Evolutionary conservation across 2,797 vertebrate genomes (phyloP).

Genomic region (Silurus lanzhouensis): DNA sequence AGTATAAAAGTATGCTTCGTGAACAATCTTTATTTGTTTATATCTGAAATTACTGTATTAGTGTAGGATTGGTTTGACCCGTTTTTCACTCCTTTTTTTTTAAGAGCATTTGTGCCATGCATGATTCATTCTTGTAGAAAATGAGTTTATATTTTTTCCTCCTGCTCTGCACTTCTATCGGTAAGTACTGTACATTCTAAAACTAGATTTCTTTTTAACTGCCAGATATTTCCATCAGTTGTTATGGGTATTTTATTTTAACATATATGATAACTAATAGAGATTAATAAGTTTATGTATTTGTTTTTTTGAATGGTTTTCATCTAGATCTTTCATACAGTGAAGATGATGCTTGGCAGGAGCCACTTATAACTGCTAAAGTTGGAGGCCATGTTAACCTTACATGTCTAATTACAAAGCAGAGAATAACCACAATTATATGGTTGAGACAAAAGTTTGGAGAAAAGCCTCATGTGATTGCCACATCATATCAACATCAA

Average conservation of each 20-base stretch:
- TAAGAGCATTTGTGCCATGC: not conserved
- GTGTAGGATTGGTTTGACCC: not conserved
- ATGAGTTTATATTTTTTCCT: conserved; percentile 16
- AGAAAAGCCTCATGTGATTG: conserved; percentile 37
- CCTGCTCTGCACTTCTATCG: not conserved
- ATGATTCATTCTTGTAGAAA: not conserved
- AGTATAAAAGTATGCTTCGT: not conserved
- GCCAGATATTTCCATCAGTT: not conserved
- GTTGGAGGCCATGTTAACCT: conserved; percentile 23
- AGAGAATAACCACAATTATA: conserved; percentile 15
- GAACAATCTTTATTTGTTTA: not conserved
- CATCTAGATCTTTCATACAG: not conserved
- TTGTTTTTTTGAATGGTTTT: not conserved
- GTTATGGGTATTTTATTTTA: not conserved
- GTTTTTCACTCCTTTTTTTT: not conserved
- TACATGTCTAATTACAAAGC: not conserved
- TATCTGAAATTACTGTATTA: not conserved
- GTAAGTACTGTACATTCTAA: conserved; percentile 6
- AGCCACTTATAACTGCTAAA: conserved; percentile 8
- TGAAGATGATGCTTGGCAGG: conserved; percentile 7
- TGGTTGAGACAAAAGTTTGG: conserved; percentile 38
- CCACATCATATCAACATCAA: conserved; percentile 35
- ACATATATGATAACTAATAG: not conserved
- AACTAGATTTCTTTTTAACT: not conserved
- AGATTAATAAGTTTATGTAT: not conserved